Percentiles rank a stretch among this genome's conserved stretches.
Evolutionary conservation across 2,113 vertebrate genomes (phyloP).

Genomic region (Ellobius talpinus): DNA sequence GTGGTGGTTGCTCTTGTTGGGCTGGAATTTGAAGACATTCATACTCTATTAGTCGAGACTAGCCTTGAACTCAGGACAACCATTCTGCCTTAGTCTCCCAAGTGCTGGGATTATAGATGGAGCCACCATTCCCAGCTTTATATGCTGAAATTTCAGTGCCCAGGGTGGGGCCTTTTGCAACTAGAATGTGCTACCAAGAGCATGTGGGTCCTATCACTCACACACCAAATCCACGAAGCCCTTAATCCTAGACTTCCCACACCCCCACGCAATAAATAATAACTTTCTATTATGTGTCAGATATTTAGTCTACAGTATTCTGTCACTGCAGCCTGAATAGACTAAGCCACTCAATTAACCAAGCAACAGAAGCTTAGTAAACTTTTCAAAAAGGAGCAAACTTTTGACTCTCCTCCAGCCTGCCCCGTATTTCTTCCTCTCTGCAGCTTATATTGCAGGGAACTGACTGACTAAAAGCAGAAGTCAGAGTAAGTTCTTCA

Average conservation of each 20-base stretch:
- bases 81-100: background rate
- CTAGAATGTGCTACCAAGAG: background rate
- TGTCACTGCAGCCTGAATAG: background rate
- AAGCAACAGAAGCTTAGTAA: background rate
- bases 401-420: background rate
- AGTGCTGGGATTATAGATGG: background rate
- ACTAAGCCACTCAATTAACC: background rate
- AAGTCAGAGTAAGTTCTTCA: slow-evolving; percentile 7
- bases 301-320: background rate
- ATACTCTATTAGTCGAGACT: background rate
- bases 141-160: background rate
- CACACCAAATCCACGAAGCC: background rate
- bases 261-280: background rate
- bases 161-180: background rate
- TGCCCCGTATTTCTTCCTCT: background rate
- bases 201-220: background rate
- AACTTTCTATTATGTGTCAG: background rate
- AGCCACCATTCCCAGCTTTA: background rate
- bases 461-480: slow-evolving; percentile 36
- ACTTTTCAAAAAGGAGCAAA: slow-evolving; percentile 5
- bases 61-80: background rate
- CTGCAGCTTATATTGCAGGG: background rate
- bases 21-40: background rate
- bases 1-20: background rate
- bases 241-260: background rate